A percentile compares a stretch with the other conserved stretches of the same genome.
phyloP scores from a whole-genome alignment of 2,888 invertebrate genomes.

The Sisyra nigra region DNA sequence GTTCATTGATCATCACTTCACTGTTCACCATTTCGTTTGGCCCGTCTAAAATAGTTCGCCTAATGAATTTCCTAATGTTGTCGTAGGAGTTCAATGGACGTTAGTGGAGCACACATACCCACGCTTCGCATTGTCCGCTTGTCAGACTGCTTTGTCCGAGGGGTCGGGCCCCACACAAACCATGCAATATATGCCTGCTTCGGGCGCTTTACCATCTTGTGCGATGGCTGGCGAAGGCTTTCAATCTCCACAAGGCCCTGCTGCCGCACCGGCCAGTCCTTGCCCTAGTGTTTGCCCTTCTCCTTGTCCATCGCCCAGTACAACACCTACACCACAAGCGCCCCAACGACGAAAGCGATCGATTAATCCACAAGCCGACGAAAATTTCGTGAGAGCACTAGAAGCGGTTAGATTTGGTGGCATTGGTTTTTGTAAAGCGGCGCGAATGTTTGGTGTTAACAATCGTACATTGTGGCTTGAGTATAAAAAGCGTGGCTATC shows the following conservation, averaged over 20 bases:
- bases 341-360: slow-evolving; percentile 50
- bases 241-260: slow-evolving; percentile 9
- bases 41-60: slow-evolving; percentile 12
- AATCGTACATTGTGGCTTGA: slow-evolving; percentile 74
- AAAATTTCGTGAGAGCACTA: slow-evolving; percentile 64
- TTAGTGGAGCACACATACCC: slow-evolving; percentile 66
- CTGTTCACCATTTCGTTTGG: slow-evolving; percentile 21
- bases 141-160: slow-evolving; percentile 13
- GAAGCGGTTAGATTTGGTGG: slow-evolving; percentile 72
- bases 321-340: slow-evolving; percentile 27
- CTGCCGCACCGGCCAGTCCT: slow-evolving; percentile 13
- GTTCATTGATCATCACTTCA: slow-evolving; percentile 8
- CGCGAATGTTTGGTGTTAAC: slow-evolving; percentile 69
- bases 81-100: slow-evolving; percentile 75
- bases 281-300: slow-evolving; percentile 18
- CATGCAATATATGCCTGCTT: slow-evolving; percentile 21
- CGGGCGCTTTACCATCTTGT: slow-evolving; percentile 19
- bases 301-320: slow-evolving; percentile 23
- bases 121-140: slow-evolving; percentile 42
- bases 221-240: slow-evolving; percentile 10
- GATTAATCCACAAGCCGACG: slow-evolving; percentile 66
- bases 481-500: slow-evolving; percentile 71
- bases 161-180: slow-evolving; percentile 21
- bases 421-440: slow-evolving; percentile 75
- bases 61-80: slow-evolving; percentile 16